Evolutionary conservation across 2,113 vertebrate species (phyloP).

Genomic region (Trematomus loennbergii): DNA sequence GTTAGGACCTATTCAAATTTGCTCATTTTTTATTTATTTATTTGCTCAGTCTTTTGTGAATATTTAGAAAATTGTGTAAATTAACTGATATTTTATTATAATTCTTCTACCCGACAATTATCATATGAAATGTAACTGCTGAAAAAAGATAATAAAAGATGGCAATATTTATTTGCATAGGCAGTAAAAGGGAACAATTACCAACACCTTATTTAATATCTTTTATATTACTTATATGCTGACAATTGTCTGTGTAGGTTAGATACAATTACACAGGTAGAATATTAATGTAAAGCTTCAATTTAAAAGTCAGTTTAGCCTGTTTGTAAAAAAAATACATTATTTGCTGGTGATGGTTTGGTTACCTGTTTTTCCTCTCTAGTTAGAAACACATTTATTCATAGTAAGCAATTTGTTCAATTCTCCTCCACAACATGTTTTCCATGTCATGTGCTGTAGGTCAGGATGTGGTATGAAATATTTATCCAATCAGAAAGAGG

Average conservation of each 20-base stretch:
- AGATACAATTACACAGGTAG: background rate
- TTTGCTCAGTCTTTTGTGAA: no score
- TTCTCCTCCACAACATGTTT: slow-evolving; percentile 58
- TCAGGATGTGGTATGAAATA: slow-evolving; percentile 76
- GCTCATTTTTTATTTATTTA: background rate
- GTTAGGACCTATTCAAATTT: background rate
- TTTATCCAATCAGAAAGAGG: slow-evolving; percentile 78
- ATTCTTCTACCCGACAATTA: background rate
- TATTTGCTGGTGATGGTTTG: slow-evolving; percentile 2
- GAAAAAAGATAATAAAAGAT: slow-evolving; percentile 7
- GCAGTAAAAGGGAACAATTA: background rate
- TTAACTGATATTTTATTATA: background rate
- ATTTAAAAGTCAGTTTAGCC: background rate
- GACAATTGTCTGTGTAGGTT: background rate
- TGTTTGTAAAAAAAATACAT: background rate
- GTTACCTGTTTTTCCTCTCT: background rate
- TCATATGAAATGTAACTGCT: background rate
- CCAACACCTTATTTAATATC: background rate
- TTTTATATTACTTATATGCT: background rate
- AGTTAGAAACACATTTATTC: slow-evolving; percentile 64
- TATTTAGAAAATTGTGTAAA: background rate
- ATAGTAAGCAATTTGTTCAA: slow-evolving; percentile 70
- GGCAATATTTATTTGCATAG: background rate
- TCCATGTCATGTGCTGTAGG: slow-evolving; percentile 68
- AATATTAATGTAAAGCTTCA: slow-evolving; percentile 17